A percentile compares a stretch with the other conserved stretches of the same genome.
Conservation (phyloP, 2,113 vertebrate genomes). For the Festucalex cinctus region DNA sequence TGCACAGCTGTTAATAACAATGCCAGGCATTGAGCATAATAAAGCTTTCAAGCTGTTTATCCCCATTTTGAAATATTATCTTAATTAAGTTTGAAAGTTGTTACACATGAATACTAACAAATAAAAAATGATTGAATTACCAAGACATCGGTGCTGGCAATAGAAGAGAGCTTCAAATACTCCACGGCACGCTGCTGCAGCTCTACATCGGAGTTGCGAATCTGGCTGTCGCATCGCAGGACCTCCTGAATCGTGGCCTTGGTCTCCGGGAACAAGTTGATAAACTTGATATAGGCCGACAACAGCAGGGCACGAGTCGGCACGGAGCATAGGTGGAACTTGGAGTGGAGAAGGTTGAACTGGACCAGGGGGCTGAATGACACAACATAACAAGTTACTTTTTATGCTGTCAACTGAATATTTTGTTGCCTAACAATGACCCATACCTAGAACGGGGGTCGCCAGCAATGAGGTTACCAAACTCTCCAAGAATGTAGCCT, state of each 20-base stretch:
- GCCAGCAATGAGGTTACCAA: constrained; percentile 90
- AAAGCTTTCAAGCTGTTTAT: too few relatives aligned
- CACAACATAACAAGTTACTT: constrained; percentile 8
- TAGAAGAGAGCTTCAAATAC: constrained; percentile 90
- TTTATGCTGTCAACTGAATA: not conserved
- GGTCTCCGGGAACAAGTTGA: constrained; percentile 93
- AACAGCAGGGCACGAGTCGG: constrained; percentile 85
- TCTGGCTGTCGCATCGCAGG: constrained; percentile 87
- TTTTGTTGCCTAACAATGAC: not conserved
- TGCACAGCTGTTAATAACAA: too few relatives aligned
- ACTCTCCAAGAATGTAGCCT: constrained; percentile 90
- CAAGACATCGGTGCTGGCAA: constrained; percentile 89
- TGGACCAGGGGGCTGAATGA: constrained; percentile 82
- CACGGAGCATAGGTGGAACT: constrained; percentile 91
- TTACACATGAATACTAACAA: not conserved
- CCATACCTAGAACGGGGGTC: constrained; percentile 87
- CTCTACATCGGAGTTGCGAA: constrained; percentile 89
- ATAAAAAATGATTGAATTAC: constrained; percentile 60
- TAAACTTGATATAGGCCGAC: constrained; percentile 92
- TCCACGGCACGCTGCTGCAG: constrained; percentile 90
- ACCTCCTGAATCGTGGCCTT: constrained; percentile 92
- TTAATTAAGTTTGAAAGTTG: not conserved
- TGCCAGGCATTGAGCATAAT: too few relatives aligned
- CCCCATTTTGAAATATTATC: too few relatives aligned
- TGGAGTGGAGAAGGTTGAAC: constrained; percentile 90